Evolutionary conservation across 2,797 vertebrate species (phyloP).

Genomic region (Molossus alvarezi): DNA sequence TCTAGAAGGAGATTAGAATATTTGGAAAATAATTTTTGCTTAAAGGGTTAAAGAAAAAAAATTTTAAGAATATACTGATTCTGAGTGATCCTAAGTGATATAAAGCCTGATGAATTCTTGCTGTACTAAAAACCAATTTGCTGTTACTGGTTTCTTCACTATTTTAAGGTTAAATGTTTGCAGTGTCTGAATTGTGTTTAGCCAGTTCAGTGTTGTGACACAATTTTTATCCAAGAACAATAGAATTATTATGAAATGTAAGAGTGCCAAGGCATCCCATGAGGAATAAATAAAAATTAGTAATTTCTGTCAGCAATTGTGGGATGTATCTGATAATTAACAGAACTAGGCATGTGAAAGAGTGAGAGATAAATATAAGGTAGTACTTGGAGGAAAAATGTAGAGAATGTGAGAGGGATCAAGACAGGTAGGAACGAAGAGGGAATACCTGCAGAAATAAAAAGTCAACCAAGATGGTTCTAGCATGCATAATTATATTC

Average conservation of each 20-base stretch:
- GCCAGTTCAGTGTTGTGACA: not conserved
- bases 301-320: not conserved
- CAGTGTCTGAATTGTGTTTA: not conserved
- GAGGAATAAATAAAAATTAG: not conserved
- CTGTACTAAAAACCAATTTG: conserved; percentile 5
- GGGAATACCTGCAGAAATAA: not conserved
- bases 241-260: conserved; percentile 31
- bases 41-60: not conserved
- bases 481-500: not conserved
- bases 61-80: not conserved
- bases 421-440: not conserved
- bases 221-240: not conserved
- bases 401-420: not conserved
- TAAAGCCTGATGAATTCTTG: not conserved
- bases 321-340: not conserved
- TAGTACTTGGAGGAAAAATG: not conserved
- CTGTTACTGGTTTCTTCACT: not conserved
- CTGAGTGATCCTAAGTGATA: not conserved
- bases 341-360: not conserved
- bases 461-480: not conserved
- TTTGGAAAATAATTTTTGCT: conserved; percentile 58
- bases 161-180: not conserved
- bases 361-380: not conserved
- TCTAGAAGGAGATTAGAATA: conserved; percentile 20
- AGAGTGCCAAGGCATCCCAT: not conserved